Evolutionary conservation across 2,797 vertebrate genomes (phyloP).

Genomic region (Diceros bicornis): DNA sequence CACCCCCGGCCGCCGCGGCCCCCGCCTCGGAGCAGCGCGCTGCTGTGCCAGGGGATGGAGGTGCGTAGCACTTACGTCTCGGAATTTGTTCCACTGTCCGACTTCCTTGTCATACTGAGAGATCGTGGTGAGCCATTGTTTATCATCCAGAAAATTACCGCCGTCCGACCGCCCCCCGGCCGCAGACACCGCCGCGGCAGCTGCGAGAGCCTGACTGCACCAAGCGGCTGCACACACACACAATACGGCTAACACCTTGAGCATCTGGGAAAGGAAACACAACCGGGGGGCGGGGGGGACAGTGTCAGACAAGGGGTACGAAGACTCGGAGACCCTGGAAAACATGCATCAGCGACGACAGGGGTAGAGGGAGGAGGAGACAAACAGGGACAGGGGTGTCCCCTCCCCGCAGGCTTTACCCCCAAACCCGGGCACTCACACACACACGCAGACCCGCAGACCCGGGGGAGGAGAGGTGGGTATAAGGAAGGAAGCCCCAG

Average conservation of each 20-base stretch:
- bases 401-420: not conserved
- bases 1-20: not conserved
- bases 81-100: constrained; percentile 97
- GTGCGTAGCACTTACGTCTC: constrained; percentile 94
- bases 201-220: constrained; percentile 90
- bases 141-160: constrained; percentile 98
- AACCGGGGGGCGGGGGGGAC: not conserved
- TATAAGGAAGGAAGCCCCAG: not conserved
- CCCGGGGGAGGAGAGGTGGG: not conserved
- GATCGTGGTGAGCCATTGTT: constrained; percentile 94
- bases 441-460: constrained; percentile 28
- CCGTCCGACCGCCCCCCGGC: constrained; percentile 92
- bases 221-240: constrained; percentile 93
- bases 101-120: constrained; percentile 92
- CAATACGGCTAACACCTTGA: constrained; percentile 92
- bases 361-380: not conserved
- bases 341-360: not conserved
- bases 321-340: not conserved
- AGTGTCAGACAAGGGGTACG: not conserved
- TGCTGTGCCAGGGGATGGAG: not conserved
- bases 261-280: constrained; percentile 90
- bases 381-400: not conserved
- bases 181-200: constrained; percentile 78
- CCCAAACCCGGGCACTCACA: not conserved
- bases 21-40: not conserved